phyloP scores from a whole-genome alignment of 2,888 invertebrate genomes.

The Heliothis peltigera region DNA sequence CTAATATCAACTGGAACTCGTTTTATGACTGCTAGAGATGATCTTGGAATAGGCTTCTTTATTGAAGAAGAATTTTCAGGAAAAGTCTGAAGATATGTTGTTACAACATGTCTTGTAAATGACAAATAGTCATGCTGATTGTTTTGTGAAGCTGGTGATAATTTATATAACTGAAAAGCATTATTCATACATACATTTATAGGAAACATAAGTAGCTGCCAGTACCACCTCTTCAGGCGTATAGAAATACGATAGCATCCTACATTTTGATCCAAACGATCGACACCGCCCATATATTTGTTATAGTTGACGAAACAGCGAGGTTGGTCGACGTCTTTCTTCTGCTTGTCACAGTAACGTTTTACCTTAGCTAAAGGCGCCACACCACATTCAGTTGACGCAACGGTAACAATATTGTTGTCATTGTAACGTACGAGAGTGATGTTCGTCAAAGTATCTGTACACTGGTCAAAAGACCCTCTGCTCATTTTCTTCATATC shows the following conservation, averaged over 20 bases:
- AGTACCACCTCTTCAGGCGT: conserved; percentile 42
- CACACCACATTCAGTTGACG: conserved; percentile 5
- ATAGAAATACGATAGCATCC: conserved; percentile 21
- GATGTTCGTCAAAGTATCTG: neutral
- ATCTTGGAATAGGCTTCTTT: neutral
- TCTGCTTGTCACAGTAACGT: conserved; percentile 38
- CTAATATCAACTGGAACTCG: neutral
- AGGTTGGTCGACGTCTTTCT: conserved; percentile 46
- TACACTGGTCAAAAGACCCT: conserved; percentile 23
- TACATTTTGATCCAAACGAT: conserved; percentile 42
- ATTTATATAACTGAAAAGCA: conserved; percentile 37
- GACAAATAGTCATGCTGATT: conserved; percentile 7
- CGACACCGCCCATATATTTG: conserved; percentile 45
- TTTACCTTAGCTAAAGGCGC: conserved; percentile 15
- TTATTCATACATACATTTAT: conserved; percentile 39
- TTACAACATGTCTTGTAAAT: conserved; percentile 12
- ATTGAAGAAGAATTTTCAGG: neutral
- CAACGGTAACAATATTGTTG: conserved; percentile 2
- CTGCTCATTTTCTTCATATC: conserved; percentile 34
- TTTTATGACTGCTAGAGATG: neutral
- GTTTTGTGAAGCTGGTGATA: conserved; percentile 11
- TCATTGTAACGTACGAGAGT: conserved; percentile 1
- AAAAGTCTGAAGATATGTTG: neutral
- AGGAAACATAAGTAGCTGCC: conserved; percentile 36
- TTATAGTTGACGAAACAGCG: conserved; percentile 45